phyloP scores from a whole-genome alignment of 2,797 vertebrate genomes.

The Cynodonichthys magdalenae region DNA sequence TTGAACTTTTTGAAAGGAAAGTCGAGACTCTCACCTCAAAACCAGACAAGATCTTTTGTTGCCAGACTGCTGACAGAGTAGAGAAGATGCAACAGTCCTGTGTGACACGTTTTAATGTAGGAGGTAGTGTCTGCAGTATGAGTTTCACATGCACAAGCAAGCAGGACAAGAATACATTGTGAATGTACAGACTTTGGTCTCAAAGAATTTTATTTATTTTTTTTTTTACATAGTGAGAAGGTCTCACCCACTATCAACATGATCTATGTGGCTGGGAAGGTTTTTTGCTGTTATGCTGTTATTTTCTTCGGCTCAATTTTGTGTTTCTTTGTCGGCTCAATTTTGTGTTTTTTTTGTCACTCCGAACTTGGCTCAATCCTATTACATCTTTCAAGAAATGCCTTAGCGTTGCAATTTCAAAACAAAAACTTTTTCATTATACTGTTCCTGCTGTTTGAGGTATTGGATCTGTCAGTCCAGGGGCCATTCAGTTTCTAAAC shows the following conservation, averaged over 20 bases:
- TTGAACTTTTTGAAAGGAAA: conserved; percentile 74
- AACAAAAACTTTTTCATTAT: neutral
- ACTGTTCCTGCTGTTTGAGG: neutral
- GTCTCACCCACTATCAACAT: conserved; percentile 39
- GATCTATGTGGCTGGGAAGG: conserved; percentile 35
- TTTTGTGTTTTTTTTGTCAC: conserved; percentile 26
- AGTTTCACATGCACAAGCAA: conserved; percentile 52
- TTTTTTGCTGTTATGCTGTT: conserved; percentile 37
- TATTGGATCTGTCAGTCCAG: neutral
- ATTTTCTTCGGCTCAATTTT: conserved; percentile 14
- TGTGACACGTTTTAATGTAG: conserved; percentile 55
- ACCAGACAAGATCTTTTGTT: conserved; percentile 41
- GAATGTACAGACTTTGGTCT: conserved; percentile 28
- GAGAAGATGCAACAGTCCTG: conserved; percentile 42
- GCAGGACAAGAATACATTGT: conserved; percentile 24
- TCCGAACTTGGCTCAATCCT: neutral
- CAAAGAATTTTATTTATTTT: conserved; percentile 1
- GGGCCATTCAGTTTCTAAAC: neutral
- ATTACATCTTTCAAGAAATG: neutral
- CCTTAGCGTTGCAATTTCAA: neutral
- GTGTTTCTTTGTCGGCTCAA: conserved; percentile 10
- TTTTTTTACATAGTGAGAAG: conserved; percentile 46
- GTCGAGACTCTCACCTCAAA: conserved; percentile 60
- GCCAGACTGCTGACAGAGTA: conserved; percentile 37
- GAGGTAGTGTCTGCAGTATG: conserved; percentile 38